Base-by-base conservation (phyloP, 2,888 invertebrate species). In the Sceliomorpha sp. region DNA sequence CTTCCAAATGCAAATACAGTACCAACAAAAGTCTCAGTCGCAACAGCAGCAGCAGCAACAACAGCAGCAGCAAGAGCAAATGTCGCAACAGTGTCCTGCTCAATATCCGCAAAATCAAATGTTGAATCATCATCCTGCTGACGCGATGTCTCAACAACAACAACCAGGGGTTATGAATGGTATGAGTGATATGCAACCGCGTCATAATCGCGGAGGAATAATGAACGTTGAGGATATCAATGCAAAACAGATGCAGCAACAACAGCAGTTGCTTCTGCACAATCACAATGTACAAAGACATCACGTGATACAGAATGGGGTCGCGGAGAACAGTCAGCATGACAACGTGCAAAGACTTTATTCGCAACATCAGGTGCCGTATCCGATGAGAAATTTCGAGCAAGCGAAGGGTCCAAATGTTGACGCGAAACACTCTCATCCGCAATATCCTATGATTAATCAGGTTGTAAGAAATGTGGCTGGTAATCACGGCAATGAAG, bases 11-110 rank as follows among this genome's bases (percentile, higher is more conserved):
- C 78, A 77, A 82, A 85, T 92, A 74, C 89, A 87, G 45, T 84
- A 89, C 85, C 86, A 89, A 79, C 89, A 91, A 89, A 85, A 90
- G 85, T 85, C 90, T 87, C 81, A 82, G 32, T 80, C 82, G 40
- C 88, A 89, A 29, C 80, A 80, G 34, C 79, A 82, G 31, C 81
- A 82, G 15, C 87, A 88, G 20, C 78, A 78, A n/a, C n/a, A n/a
- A n/a, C n/a, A n/a, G 31, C 79, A 82, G 42, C 79, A 80, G 17
- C 86, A 81, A 58, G 81, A 84, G 37, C 86, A 85, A 59, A 71
- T 87, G 58, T 66, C 83, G 3, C 89, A 89, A 73, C 85, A 88
- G 24, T 88, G 86, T 68, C 80, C 82, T 31, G 76, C 80, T 36
- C 83, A 84, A 45, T 86, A 85, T 76, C 77, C 86, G 24, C 69